phyloP scores from a whole-genome alignment of 2,797 vertebrate genomes.

The Podarcis siculus region DNA sequence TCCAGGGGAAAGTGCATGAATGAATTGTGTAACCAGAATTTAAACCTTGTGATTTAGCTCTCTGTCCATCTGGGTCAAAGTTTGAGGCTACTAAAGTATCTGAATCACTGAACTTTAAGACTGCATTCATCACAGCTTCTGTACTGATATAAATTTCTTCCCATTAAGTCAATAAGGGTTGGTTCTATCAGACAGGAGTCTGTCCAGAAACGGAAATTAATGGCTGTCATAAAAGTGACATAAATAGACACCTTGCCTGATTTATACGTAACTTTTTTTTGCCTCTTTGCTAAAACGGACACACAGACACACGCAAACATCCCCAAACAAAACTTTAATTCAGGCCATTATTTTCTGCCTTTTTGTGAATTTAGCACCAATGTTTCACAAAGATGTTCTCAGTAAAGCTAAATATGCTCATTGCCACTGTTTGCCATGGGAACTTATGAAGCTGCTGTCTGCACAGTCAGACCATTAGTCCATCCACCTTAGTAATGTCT shows the following conservation, averaged over 20 bases:
- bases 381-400: not conserved
- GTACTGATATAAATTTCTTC: slow-evolving; percentile 73
- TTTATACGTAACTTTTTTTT: slow-evolving; percentile 66
- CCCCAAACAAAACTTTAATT: not conserved
- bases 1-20: slow-evolving; percentile 44
- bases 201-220: slow-evolving; percentile 69
- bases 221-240: slow-evolving; percentile 71
- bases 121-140: slow-evolving; percentile 74
- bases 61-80: slow-evolving; percentile 65
- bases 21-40: slow-evolving; percentile 48
- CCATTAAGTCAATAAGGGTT: slow-evolving; percentile 74
- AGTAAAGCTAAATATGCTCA: not conserved
- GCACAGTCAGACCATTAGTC: too few species aligned
- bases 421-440: too few species aligned
- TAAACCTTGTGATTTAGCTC: slow-evolving; percentile 70
- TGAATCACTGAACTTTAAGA: slow-evolving; percentile 74
- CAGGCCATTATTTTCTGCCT: slow-evolving; percentile 35
- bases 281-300: slow-evolving; percentile 54
- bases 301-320: not conserved
- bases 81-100: slow-evolving; percentile 67
- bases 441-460: too few species aligned
- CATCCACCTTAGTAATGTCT: too few species aligned
- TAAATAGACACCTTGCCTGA: slow-evolving; percentile 67
- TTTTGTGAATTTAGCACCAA: slow-evolving; percentile 18
- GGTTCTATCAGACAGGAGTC: slow-evolving; percentile 71